phyloP scores from a whole-genome alignment of 2,797 vertebrate species.

The Channa striata region DNA sequence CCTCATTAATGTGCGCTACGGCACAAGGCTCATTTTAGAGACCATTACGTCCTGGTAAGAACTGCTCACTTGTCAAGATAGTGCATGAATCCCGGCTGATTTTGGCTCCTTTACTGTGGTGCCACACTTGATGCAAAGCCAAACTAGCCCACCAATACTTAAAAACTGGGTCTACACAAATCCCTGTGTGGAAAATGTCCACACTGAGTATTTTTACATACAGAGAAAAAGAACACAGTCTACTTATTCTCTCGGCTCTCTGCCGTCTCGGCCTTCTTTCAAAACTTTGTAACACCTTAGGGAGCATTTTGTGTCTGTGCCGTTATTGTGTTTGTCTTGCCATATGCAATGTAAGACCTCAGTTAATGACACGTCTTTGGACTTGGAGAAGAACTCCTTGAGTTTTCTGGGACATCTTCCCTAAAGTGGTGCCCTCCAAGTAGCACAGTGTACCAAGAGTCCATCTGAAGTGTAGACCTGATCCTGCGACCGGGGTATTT shows the following conservation, averaged over 20 bases:
- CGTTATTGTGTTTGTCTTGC: conserved; percentile 28
- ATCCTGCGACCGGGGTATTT: conserved; percentile 19
- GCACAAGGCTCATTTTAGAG: conserved; percentile 56
- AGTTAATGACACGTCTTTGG: conserved; percentile 49
- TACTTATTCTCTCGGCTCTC: conserved; percentile 52
- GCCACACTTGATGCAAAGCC: conserved; percentile 44
- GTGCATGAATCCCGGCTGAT: conserved; percentile 26
- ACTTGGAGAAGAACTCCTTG: conserved; percentile 44
- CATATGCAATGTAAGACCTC: conserved; percentile 24
- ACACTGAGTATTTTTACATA: conserved; percentile 9
- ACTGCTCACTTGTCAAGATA: conserved; percentile 44
- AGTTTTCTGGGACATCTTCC: conserved; percentile 65
- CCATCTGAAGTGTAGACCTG: conserved; percentile 14
- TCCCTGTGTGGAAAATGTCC: conserved; percentile 36
- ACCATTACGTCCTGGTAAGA: conserved; percentile 44
- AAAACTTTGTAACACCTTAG: conserved; percentile 36
- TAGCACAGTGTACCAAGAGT: conserved; percentile 26
- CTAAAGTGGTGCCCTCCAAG: conserved; percentile 32
- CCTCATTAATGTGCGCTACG: conserved; percentile 61
- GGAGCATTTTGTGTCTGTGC: conserved; percentile 18
- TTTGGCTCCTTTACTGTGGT: conserved; percentile 24
- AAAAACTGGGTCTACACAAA: conserved; percentile 37
- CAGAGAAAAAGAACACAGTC: conserved; percentile 10
- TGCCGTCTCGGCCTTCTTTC: conserved; percentile 53
- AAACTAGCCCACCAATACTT: conserved; percentile 31